phyloP scores from a whole-genome alignment of 2,113 vertebrate species.

The Camelus dromedarius region DNA sequence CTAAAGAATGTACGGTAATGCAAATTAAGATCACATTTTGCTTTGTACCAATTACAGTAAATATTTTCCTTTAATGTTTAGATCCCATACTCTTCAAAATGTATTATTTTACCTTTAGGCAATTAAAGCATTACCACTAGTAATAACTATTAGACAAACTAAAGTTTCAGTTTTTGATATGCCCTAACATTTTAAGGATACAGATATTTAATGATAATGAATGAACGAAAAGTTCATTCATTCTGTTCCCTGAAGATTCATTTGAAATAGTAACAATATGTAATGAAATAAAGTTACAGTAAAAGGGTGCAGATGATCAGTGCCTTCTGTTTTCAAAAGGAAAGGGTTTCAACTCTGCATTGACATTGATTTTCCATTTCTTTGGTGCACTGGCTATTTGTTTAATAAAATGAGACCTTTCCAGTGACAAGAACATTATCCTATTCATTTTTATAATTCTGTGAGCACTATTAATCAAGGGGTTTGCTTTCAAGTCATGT shows the following conservation, averaged over 20 bases:
- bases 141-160: not conserved
- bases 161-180: not conserved
- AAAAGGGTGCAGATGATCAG: not conserved
- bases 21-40: not conserved
- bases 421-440: slow-evolving; percentile 56
- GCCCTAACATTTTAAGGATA: not conserved
- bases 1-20: not conserved
- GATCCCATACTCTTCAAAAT: not conserved
- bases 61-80: not conserved
- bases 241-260: slow-evolving; percentile 28
- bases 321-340: slow-evolving; percentile 41
- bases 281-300: slow-evolving; percentile 28
- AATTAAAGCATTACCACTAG: not conserved
- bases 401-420: slow-evolving; percentile 58
- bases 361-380: slow-evolving; percentile 56
- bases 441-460: slow-evolving; percentile 34
- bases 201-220: not conserved
- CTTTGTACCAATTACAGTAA: not conserved
- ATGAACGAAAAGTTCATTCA: not conserved
- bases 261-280: slow-evolving; percentile 9
- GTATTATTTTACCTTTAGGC: not conserved
- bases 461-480: not conserved
- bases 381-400: not conserved
- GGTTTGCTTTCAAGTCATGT: slow-evolving; percentile 25
- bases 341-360: slow-evolving; percentile 41